Base-by-base conservation (phyloP, 2,113 vertebrate species). In the Oceanodroma tethys region DNA sequence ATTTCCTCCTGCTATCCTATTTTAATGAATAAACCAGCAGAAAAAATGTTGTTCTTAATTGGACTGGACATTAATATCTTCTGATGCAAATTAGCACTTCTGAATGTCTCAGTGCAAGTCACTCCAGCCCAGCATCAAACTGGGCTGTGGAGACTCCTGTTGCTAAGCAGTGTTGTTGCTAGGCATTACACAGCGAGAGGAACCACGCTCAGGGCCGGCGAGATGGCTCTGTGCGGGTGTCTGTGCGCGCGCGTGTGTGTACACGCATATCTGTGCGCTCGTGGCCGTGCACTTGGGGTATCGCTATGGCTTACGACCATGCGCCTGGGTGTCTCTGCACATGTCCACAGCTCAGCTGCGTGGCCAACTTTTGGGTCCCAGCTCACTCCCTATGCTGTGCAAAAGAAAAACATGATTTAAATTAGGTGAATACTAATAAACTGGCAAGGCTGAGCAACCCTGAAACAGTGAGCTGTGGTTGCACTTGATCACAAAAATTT, bases 1-100 rank as follows among this genome's bases (percentile, higher is more conserved):
- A 9, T 82, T 89, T 71, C 45, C 48, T 50, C 43, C 71, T 73
- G 45, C 32, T 71, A 90, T 81, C 80, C 22, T 71, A 79, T 72
- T 90, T 93, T 89, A 95, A 86, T 89, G 96, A 96, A 86, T 84
- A 95, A 95, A 62, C 66, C 53, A 83, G 36, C 63, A 88, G 56
- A 91, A 48, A 93, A 93, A 88, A 73, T 86, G 68, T 86, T 88
- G 34, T 75, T 93, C 66, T 42, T 96, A 92, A 96, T 93, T 94
- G 79, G 74, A 92, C 42, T 67, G 74, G 86, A 95, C 25, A 3
- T 90, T 93, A 93, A 81, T 95, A 90, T 82, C 36, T 75, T 86
- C 53, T 90, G 63, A 90, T 93, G 81, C 92, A 96, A 95, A 95
- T 96, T 66, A 86, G 70, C 43, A 76, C 67, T 83, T 93, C 47